Conservation (phyloP, 2,888 invertebrate genomes). For the Cantharis rustica region DNA sequence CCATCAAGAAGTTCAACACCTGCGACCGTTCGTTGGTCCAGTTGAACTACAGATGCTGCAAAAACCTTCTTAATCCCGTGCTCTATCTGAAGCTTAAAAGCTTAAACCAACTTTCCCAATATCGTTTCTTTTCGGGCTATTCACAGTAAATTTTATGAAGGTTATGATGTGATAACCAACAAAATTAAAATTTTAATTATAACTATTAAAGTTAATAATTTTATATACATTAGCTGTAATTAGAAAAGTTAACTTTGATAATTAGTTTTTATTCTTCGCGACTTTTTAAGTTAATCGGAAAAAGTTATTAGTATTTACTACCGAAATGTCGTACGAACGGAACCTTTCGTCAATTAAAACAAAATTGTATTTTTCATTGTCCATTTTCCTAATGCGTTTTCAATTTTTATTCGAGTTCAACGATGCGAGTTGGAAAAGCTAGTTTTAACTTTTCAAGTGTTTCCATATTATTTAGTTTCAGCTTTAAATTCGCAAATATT, state of each 20-base stretch:
- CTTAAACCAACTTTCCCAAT: slow-evolving; percentile 23
- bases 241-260: neutral
- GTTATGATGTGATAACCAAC: slow-evolving; percentile 2
- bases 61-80: slow-evolving; percentile 16
- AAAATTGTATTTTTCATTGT: neutral
- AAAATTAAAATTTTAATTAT: neutral
- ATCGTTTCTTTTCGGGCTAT: slow-evolving; percentile 21
- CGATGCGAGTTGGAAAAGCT: neutral
- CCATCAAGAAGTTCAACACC: slow-evolving; percentile 16
- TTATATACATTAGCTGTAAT: neutral
- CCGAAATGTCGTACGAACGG: neutral
- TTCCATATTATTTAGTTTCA: neutral
- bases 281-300: neutral
- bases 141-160: slow-evolving; percentile 10
- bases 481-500: neutral
- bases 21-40: slow-evolving; percentile 14
- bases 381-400: neutral
- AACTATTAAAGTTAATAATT: neutral
- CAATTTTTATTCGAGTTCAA: neutral
- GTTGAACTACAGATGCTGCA: slow-evolving; percentile 18
- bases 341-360: neutral
- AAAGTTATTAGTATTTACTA: neutral
- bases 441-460: neutral
- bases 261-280: neutral
- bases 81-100: slow-evolving; percentile 20